Base-by-base conservation (phyloP, 2,888 invertebrate species). In the Eueremaeus valkanovi region DNA sequence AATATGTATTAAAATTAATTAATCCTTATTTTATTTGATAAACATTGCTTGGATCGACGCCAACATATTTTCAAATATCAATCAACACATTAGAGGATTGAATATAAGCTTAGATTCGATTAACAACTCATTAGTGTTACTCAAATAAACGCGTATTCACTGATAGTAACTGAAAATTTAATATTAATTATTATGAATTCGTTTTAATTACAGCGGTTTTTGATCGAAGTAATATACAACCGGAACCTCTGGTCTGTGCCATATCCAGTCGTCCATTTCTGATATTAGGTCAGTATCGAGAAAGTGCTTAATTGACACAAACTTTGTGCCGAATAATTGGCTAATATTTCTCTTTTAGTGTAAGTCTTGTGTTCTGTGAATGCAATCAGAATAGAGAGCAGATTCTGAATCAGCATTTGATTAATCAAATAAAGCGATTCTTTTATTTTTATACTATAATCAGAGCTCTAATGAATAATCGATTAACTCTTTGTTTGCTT, bases 201-300 rank as follows among this genome's bases (percentile, higher is more conserved):
- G n/a, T n/a, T n/a, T n/a, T 33, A 36, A 33, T 66, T 66, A 66
- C 66, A 66, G 66, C 66, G 8, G 82, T 86, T 75, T 80, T 83
- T n/a, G 85, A 86, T 78, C 83, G 84, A 13, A 81, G 83, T 49
- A 85, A 86, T 78, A 83, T 87, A 70, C 79, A 80, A 77, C 81
- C 81, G 27, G 74, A 78, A 18, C 77, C 78, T 5, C 73, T 78
- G 36, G 76, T 81, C 29, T 87, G 87, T 81, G 83, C 82, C 74
- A 84, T 87, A 78, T 81, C 80, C 77, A 82, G 82, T 78, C 78
- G 55, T 49, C 76, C 70, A 21, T 80, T 79, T 74, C 70, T 33
- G 24, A 72, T 75, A 36, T 40, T 76, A 21, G 76, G 76, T 75
- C 45, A 75, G 76, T 76, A 42, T 21, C 1, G 5, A 36, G 24